Conservation (phyloP, 2,888 invertebrate species). For the Entomobrya multifasciata region DNA sequence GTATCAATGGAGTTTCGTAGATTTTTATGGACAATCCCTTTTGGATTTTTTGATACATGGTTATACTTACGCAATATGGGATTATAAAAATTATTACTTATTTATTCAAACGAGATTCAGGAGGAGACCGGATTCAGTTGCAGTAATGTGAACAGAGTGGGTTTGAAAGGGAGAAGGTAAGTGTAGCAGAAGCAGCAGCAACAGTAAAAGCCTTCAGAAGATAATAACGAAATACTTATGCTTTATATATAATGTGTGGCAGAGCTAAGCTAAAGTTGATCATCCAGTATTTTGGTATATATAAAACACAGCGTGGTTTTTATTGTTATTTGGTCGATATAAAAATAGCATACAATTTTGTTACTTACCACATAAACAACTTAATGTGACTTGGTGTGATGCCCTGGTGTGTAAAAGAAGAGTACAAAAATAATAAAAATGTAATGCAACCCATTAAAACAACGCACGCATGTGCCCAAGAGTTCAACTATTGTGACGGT, state of each 20-base stretch:
- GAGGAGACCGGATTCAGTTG: background rate
- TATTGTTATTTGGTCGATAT: conserved; percentile 41
- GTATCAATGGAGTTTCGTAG: conserved; percentile 73
- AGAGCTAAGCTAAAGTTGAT: conserved; percentile 68
- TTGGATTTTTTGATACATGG: conserved; percentile 34
- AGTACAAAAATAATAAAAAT: background rate
- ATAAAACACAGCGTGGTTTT: conserved; percentile 19
- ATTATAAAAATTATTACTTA: conserved; percentile 55
- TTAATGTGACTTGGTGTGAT: background rate
- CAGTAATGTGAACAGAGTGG: conserved; percentile 3
- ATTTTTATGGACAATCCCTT: conserved; percentile 8
- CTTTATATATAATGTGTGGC: background rate
- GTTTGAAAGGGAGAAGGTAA: background rate
- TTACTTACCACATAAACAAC: conserved; percentile 33
- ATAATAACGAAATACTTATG: too few relatives aligned
- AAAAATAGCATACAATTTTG: conserved; percentile 30
- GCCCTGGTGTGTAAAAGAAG: too few relatives aligned
- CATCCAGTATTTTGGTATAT: conserved; percentile 74
- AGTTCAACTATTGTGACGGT: background rate
- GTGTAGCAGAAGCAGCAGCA: conserved; percentile 24
- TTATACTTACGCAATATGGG: conserved; percentile 30
- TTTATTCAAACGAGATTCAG: conserved; percentile 50
- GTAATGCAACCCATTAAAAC: background rate
- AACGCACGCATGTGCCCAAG: background rate
- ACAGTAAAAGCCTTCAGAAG: conserved; percentile 30